Base-by-base conservation (phyloP, 2,888 invertebrate genomes). In the Cantharis nigra region DNA sequence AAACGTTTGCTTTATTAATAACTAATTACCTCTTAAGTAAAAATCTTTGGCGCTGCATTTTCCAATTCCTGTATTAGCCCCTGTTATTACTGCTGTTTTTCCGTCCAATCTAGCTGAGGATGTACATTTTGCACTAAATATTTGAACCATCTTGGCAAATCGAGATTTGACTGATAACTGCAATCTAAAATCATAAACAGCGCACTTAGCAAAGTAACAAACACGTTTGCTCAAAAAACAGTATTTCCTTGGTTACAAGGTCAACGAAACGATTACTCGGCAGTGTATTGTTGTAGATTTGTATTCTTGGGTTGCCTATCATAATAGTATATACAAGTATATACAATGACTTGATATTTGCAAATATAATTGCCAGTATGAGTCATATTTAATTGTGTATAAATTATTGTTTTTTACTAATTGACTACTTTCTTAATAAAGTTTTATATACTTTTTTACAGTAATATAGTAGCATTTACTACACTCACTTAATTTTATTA, bases 81-180 rank as follows among this genome's bases (percentile, higher is more conserved):
- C 89, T 0, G 89, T 89, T 14, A 89, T 81, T 9, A 89, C 81
- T 4, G 84, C 87, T 78, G 86, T 85, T 87, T 89, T 84, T 83
- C 91, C 87, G 89, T 89, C 86, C 85, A 91, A 79, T 83, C 87
- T 73, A 85, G 89, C 80, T 13, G 80, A 76, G 5, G 87, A 87
- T 1, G 77, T 82, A 79, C 86, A 88, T 76, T 83, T 86, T 69
- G 83, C 82, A 80, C 82, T 85, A 67, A 83, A 85, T 3, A 71
- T 13, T 49, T 49, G 49, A n/a, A 49, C 49, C 49, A 49, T 49
- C n/a, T 49, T 49, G n/a, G 7, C 7, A 2, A n/a, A 3, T n/a
- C 3, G 49, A 5, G 2, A 9, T 49, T 11, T 2, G 7, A 49
- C n/a, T 3, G 49, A 49, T 49, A n/a, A 49, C n/a, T 49, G n/a